Percentiles rank a stretch among this genome's conserved stretches.
Conservation (phyloP, 2,888 invertebrate genomes). For the Hydraecia micacea region DNA sequence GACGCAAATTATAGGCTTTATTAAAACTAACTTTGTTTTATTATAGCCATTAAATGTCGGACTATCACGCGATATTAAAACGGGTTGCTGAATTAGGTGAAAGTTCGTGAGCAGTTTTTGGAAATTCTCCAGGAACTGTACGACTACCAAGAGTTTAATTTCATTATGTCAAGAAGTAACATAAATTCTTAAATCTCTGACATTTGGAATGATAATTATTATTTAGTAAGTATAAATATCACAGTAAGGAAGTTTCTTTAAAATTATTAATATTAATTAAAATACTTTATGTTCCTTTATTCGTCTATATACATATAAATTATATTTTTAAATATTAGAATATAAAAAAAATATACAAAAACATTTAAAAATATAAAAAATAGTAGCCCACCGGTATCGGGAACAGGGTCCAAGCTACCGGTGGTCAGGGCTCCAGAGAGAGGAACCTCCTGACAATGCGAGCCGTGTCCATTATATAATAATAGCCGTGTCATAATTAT, state of each 20-base stretch:
- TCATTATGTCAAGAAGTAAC: background rate
- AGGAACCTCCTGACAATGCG: too few relatives aligned
- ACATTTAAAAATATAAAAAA: too few relatives aligned
- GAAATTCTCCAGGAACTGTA: constrained; percentile 33
- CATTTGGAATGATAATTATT: background rate
- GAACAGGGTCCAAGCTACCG: too few relatives aligned
- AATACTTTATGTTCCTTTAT: too few relatives aligned
- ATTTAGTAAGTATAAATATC: background rate
- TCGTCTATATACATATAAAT: too few relatives aligned
- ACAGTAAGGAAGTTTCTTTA: background rate
- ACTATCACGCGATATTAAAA: constrained; percentile 73
- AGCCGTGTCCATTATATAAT: too few relatives aligned
- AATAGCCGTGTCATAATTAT: too few relatives aligned
- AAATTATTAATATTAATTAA: background rate
- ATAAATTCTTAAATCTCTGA: background rate
- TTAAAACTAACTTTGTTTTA: constrained; percentile 72
- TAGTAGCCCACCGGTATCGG: too few relatives aligned
- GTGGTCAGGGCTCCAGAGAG: too few relatives aligned
- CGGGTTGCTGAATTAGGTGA: constrained; percentile 68
- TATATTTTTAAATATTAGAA: too few relatives aligned
- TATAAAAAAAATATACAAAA: too few relatives aligned
- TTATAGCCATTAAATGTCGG: constrained; percentile 64
- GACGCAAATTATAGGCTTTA: constrained; percentile 68
- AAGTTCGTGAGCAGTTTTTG: constrained; percentile 58
- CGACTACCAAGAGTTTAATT: background rate